Conservation (phyloP, 2,888 invertebrate species). For the Meteorus colon region DNA sequence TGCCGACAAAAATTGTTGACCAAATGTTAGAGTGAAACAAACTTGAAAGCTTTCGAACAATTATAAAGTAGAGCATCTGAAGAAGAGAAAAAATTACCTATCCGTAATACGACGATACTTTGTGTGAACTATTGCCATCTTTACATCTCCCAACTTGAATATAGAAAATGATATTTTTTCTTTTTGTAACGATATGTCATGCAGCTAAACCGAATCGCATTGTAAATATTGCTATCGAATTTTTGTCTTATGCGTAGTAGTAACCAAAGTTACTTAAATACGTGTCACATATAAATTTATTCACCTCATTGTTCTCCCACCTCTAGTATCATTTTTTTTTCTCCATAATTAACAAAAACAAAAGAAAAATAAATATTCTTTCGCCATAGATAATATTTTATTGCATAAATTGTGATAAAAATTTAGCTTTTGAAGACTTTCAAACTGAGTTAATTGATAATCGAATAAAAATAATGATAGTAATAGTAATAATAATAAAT, state of each 20-base stretch:
- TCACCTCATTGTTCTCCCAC: too few relatives aligned
- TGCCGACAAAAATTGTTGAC: not conserved
- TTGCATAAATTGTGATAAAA: conserved; percentile 1
- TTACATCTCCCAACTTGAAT: not conserved
- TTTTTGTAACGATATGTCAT: conserved; percentile 8
- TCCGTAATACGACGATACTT: not conserved
- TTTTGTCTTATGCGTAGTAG: not conserved
- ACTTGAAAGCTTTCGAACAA: not conserved
- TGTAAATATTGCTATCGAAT: conserved; percentile 16
- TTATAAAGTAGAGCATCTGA: not conserved
- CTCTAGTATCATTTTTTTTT: not conserved
- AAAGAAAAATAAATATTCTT: conserved; percentile 17
- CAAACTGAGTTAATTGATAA: not conserved
- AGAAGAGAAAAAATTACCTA: not conserved
- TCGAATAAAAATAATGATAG: conserved; percentile 2
- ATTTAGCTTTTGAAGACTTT: not conserved
- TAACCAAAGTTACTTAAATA: not conserved
- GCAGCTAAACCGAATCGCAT: conserved; percentile 1
- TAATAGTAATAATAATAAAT: not conserved
- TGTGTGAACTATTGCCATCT: not conserved
- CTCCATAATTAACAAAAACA: conserved; percentile 16
- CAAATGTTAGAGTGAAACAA: not conserved
- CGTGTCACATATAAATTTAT: conserved; percentile 3
- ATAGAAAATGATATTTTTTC: not conserved
- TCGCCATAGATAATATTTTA: conserved; percentile 1